Conservation (phyloP, 2,888 invertebrate species). For the Laothoe populi region DNA sequence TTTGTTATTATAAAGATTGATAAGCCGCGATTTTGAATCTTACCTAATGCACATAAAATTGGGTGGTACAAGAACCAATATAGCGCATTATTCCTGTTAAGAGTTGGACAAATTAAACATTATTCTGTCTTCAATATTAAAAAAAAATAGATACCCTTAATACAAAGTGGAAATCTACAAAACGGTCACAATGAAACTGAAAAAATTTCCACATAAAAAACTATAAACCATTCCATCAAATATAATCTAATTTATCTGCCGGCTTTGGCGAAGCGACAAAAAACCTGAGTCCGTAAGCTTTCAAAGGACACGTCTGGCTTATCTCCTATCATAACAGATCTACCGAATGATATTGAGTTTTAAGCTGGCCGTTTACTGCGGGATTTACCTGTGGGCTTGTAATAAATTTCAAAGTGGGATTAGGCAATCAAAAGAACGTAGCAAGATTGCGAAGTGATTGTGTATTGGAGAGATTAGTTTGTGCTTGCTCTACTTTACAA, state of each 20-base stretch:
- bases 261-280: slow-evolving; percentile 3
- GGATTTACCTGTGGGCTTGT: slow-evolving; percentile 36
- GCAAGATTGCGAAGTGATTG: neutral
- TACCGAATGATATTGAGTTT: slow-evolving; percentile 40
- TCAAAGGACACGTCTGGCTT: slow-evolving; percentile 9
- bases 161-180: too few relatives aligned
- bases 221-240: too few relatives aligned
- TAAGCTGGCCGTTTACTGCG: slow-evolving; percentile 37
- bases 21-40: too few relatives aligned
- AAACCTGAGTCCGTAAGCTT: slow-evolving; percentile 5
- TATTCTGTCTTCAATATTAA: too few relatives aligned
- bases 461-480: neutral
- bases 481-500: neutral
- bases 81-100: too few relatives aligned
- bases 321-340: slow-evolving; percentile 30
- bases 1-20: too few relatives aligned
- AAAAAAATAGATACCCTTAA: too few relatives aligned
- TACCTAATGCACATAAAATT: too few relatives aligned
- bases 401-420: slow-evolving; percentile 40
- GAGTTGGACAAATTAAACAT: too few relatives aligned
- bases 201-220: too few relatives aligned
- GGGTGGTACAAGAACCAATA: too few relatives aligned
- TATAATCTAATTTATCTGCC: slow-evolving; percentile 2
- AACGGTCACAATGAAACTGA: too few relatives aligned
- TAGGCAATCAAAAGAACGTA: slow-evolving; percentile 24